Conservation (phyloP, 2,797 vertebrate species). For the Cynodonichthys magdalenae region DNA sequence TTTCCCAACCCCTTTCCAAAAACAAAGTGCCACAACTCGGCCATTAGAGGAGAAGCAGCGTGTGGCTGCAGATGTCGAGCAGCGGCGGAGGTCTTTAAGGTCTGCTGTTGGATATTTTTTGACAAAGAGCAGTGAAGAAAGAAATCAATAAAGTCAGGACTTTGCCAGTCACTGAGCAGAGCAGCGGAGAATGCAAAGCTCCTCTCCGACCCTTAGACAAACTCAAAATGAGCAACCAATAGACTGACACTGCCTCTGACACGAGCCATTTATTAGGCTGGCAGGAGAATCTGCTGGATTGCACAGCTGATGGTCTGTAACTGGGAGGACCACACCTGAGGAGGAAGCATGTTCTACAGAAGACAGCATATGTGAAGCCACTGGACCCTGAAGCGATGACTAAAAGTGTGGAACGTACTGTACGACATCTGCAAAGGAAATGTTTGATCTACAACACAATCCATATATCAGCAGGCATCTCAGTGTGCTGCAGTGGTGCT, state of each 20-base stretch:
- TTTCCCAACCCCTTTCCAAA: conserved; percentile 55
- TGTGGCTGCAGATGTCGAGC: conserved; percentile 79
- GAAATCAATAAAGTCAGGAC: conserved; percentile 97
- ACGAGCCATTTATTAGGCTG: conserved; percentile 92
- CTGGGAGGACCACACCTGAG: conserved; percentile 88
- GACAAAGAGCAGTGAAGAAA: conserved; percentile 94
- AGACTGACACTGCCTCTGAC: conserved; percentile 91
- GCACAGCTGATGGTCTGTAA: conserved; percentile 80
- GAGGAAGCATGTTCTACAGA: conserved; percentile 60
- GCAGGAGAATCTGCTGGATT: conserved; percentile 82
- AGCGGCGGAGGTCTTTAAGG: conserved; percentile 92
- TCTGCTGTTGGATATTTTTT: conserved; percentile 91
- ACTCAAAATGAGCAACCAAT: conserved; percentile 92
- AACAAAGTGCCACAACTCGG: conserved; percentile 65
- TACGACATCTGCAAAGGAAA: conserved; percentile 22
- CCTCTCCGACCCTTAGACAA: conserved; percentile 88
- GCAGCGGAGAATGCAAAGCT: conserved; percentile 79
- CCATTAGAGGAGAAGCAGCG: conserved; percentile 58
- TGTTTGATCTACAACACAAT: conserved; percentile 38
- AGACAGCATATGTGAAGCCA: conserved; percentile 21
- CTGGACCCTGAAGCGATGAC: conserved; percentile 22
- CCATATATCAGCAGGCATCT: conserved; percentile 25
- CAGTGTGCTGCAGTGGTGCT: conserved; percentile 17
- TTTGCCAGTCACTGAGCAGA: conserved; percentile 83
- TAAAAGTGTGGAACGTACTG: conserved; percentile 22